Conservation (phyloP, 2,113 vertebrate genomes). For the Archocentrus centrarchus region DNA sequence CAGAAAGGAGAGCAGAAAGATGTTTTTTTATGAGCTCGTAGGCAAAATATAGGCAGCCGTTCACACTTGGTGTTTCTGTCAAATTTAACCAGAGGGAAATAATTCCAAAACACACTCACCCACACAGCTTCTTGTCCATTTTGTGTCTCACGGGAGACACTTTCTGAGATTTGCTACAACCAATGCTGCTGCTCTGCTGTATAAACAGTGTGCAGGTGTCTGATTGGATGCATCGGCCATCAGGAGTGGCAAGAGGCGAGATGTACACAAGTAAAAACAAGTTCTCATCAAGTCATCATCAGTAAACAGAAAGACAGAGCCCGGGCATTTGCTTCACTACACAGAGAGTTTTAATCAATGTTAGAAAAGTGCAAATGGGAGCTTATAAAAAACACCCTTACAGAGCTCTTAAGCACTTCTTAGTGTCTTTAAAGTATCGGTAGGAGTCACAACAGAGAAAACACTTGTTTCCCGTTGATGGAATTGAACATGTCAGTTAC, state of each 20-base stretch:
- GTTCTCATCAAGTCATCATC: neutral
- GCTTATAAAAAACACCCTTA: constrained; percentile 35
- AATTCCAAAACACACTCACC: neutral
- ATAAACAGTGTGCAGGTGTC: constrained; percentile 10
- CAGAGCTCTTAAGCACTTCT: constrained; percentile 8
- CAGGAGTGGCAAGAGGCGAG: neutral
- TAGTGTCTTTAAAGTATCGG: constrained; percentile 52
- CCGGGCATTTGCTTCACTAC: constrained; percentile 12
- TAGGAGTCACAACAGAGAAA: constrained; percentile 5
- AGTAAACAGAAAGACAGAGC: constrained; percentile 12
- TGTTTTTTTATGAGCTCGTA: neutral
- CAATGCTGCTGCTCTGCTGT: neutral
- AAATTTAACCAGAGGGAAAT: neutral
- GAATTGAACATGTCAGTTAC: constrained; percentile 48
- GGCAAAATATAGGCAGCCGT: neutral
- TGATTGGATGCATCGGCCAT: constrained; percentile 2
- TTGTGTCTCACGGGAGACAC: neutral
- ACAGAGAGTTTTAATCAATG: constrained; percentile 66
- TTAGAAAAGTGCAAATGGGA: constrained; percentile 61
- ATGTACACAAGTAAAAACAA: constrained; percentile 6
- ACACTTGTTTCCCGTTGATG: neutral
- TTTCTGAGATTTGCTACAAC: neutral
- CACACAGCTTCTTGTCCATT: neutral
- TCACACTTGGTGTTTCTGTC: constrained; percentile 26
- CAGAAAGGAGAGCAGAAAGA: neutral